These are phyloP conservation scores for Hypena proboscidalis DNA, from an alignment of 2,888 invertebrate species.

Conservation along the genomic window DNA sequence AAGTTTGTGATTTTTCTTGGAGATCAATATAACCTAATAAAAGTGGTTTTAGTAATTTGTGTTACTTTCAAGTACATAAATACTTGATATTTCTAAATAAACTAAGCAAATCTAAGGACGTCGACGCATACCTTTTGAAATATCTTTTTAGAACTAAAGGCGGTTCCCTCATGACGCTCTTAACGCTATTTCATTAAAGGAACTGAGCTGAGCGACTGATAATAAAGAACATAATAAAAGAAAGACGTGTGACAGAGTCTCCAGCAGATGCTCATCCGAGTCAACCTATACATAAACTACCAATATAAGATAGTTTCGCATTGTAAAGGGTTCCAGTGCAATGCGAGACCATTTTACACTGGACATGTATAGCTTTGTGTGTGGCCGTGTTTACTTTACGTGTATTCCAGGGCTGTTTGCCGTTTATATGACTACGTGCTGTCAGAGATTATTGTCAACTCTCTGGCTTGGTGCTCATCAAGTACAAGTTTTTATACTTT, in stretches of 20 bases:
- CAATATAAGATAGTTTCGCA: too few species aligned
- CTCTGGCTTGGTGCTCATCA: slow-evolving; percentile 14
- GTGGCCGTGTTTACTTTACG: slow-evolving; percentile 57
- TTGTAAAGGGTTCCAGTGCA: too few species aligned
- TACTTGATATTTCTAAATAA: too few species aligned
- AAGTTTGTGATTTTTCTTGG: too few species aligned
- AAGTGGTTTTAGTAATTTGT: too few species aligned
- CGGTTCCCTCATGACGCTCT: slow-evolving; percentile 28
- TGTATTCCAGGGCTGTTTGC: slow-evolving; percentile 26
- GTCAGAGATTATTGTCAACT: slow-evolving; percentile 35
- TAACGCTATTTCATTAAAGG: slow-evolving; percentile 43
- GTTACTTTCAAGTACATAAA: too few species aligned
- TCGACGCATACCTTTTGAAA: slow-evolving; percentile 11
- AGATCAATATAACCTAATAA: too few species aligned
- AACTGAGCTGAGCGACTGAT: slow-evolving; percentile 41
- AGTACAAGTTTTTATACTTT: slow-evolving; percentile 19
- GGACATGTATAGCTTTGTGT: too few species aligned
- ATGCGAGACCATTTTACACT: too few species aligned
- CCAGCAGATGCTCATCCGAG: too few species aligned
- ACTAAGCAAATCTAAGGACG: too few species aligned
- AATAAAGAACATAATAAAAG: slow-evolving; percentile 60
- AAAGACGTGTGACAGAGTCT: slow-evolving; percentile 54
- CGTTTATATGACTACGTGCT: slow-evolving; percentile 42
- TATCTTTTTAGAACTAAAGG: slow-evolving; percentile 15
- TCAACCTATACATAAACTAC: too few species aligned